These are phyloP conservation scores for Patella caerulea DNA, from an alignment of 2,888 invertebrate species.

Conservation along the genomic window DNA sequence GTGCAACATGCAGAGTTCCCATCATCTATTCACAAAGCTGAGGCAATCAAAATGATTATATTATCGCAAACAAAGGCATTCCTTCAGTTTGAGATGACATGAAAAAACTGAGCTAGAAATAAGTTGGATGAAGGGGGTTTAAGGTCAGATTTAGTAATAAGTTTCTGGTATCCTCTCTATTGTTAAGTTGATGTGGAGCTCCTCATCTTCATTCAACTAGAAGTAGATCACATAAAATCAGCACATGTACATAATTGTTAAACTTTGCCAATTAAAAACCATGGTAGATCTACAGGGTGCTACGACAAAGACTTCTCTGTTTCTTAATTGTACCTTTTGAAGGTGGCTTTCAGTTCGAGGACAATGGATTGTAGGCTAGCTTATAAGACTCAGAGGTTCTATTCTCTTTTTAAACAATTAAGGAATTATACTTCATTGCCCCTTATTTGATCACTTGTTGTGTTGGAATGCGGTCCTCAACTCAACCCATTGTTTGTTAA, in stretches of 20 bases:
- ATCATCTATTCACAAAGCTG: no score
- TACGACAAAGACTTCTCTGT: conserved; percentile 28
- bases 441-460: conserved; percentile 18
- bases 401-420: conserved; percentile 22
- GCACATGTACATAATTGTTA: conserved; percentile 29
- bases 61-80: no score
- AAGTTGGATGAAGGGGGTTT: not conserved
- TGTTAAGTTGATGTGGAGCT: not conserved
- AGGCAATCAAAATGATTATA: no score
- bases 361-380: conserved; percentile 8
- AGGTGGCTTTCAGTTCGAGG: conserved; percentile 18
- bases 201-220: not conserved
- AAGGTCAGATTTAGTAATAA: not conserved
- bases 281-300: conserved; percentile 18
- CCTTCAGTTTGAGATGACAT: not conserved
- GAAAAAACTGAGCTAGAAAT: conserved; percentile 22
- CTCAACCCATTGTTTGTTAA: conserved; percentile 17
- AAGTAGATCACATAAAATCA: conserved; percentile 7
- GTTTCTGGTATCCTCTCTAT: not conserved
- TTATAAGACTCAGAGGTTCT: conserved; percentile 17
- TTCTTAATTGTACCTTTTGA: conserved; percentile 32
- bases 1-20: no score
- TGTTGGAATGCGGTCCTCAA: conserved; percentile 17
- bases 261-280: conserved; percentile 34
- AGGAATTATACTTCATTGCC: conserved; percentile 23